Evolutionary conservation across 2,797 vertebrate genomes (phyloP).

Genomic region (Stomatorhinus walkeri): DNA sequence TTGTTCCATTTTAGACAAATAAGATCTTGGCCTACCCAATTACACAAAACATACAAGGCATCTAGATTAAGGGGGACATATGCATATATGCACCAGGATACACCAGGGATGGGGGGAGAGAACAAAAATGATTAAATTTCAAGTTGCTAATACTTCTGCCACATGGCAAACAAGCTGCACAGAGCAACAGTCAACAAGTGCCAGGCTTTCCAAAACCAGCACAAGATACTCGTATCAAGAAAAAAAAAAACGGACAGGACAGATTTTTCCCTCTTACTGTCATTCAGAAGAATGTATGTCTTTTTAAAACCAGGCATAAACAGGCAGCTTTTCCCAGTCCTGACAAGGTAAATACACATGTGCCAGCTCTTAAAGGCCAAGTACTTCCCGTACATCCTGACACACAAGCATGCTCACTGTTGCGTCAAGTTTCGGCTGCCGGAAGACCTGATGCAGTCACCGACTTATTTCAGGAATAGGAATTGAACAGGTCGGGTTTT

Average conservation of each 20-base stretch:
- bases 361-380: background rate
- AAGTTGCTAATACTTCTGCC: background rate
- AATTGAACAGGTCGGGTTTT: background rate
- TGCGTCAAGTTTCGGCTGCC: background rate
- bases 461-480: conserved; percentile 1
- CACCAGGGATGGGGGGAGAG: background rate
- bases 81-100: background rate
- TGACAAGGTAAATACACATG: background rate
- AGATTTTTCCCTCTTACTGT: background rate
- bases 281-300: background rate
- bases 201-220: background rate
- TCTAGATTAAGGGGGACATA: background rate
- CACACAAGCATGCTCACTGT: background rate
- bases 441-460: background rate
- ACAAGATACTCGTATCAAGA: background rate
- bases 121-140: background rate
- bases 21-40: background rate
- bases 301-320: background rate
- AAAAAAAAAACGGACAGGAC: background rate
- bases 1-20: background rate
- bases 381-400: background rate
- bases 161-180: background rate
- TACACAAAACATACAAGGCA: background rate
- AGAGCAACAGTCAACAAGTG: background rate
- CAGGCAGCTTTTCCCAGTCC: background rate